Percentiles rank a stretch among this genome's conserved stretches.
Conservation (phyloP, 1,140 invertebrate genomes). For the Hycleus cichorii region DNA sequence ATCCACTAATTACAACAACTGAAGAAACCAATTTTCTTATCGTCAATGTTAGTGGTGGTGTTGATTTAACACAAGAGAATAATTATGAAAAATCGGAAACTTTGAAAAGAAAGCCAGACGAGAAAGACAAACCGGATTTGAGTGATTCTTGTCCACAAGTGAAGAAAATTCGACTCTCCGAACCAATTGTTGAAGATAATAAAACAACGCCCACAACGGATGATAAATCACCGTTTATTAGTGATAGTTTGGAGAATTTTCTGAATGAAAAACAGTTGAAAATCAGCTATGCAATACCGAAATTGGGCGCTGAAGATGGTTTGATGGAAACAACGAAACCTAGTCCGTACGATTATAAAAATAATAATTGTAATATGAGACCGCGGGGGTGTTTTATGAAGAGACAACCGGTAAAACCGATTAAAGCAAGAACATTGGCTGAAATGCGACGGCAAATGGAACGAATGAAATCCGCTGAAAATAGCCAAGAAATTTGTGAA, state of each 20-base stretch:
- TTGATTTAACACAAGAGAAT: background rate
- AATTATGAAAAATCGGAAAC: background rate
- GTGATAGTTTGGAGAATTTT: constrained; percentile 31
- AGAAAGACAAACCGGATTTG: no score
- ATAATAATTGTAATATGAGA: no score
- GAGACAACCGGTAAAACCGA: background rate
- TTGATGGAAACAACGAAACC: background rate
- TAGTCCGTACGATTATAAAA: no score
- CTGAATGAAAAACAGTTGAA: constrained; percentile 30
- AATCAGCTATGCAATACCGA: constrained; percentile 34
- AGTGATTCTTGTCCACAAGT: background rate
- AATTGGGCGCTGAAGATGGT: constrained; percentile 31
- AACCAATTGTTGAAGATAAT: background rate
- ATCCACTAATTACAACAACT: constrained; percentile 5
- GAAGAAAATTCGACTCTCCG: constrained; percentile 1
- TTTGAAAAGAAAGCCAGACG: no score
- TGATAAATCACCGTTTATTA: constrained; percentile 32
- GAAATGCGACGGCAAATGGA: constrained; percentile 37
- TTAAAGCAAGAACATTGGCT: constrained; percentile 38
- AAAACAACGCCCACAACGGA: constrained; percentile 4
- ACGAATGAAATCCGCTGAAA: constrained; percentile 15
- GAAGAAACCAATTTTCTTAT: constrained; percentile 10
- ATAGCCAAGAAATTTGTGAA: constrained; percentile 5
- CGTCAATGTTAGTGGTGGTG: constrained; percentile 12
- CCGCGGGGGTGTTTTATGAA: no score